Conservation (phyloP, 2,888 invertebrate species). For the Macaria notata region DNA sequence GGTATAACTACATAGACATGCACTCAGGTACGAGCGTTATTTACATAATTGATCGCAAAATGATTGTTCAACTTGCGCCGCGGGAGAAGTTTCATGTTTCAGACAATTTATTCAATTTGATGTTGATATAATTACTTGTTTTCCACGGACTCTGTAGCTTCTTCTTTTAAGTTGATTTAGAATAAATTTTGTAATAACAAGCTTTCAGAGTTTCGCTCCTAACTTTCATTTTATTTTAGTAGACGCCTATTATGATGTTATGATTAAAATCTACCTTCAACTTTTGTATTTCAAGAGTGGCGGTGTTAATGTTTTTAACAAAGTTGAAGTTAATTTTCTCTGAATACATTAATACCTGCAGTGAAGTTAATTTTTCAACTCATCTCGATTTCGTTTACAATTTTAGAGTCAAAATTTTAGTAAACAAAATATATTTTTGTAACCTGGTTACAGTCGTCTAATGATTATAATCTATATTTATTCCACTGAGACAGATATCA, state of each 20-base stretch:
- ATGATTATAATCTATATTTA: too few species aligned
- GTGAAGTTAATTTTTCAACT: too few species aligned
- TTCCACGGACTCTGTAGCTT: constrained; percentile 16
- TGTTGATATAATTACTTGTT: constrained; percentile 27
- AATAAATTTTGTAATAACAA: constrained; percentile 17
- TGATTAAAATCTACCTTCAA: neutral
- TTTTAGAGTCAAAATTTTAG: too few species aligned
- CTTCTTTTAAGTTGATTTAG: constrained; percentile 15
- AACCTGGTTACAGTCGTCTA: too few species aligned
- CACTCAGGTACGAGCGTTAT: constrained; percentile 28
- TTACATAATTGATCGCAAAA: constrained; percentile 30
- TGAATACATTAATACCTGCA: too few species aligned
- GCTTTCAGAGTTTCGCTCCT: constrained; percentile 4
- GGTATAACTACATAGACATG: constrained; percentile 21
- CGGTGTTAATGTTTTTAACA: too few species aligned
- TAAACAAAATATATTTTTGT: too few species aligned
- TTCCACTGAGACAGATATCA: too few species aligned
- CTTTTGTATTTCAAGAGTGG: neutral
- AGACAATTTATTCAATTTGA: constrained; percentile 25
- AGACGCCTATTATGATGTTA: too few species aligned
- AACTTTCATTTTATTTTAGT: neutral
- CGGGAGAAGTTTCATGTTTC: constrained; percentile 23
- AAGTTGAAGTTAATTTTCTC: too few species aligned
- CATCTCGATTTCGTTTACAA: too few species aligned
- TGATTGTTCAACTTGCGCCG: constrained; percentile 25